phyloP scores from a whole-genome alignment of 2,113 vertebrate species.

The Isurus oxyrinchus region DNA sequence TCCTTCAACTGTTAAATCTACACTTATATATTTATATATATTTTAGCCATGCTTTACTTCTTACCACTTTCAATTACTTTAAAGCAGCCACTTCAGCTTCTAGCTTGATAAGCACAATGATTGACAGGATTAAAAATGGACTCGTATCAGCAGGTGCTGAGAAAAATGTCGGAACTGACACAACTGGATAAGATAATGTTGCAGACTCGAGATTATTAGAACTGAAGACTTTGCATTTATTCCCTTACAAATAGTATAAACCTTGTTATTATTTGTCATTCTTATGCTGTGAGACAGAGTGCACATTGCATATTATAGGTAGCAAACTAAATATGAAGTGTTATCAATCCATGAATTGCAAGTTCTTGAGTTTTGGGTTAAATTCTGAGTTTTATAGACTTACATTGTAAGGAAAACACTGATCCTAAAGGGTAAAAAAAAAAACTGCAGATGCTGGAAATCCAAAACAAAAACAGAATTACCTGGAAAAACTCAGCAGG shows the following conservation, averaged over 20 bases:
- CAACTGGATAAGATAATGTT: background rate
- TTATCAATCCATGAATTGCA: background rate
- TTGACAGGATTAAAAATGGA: background rate
- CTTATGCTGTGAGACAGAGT: background rate
- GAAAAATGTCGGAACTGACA: background rate
- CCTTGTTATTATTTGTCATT: conserved; percentile 1
- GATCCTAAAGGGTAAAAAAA: background rate
- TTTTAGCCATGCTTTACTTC: background rate
- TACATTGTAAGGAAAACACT: background rate
- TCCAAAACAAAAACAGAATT: too few species aligned
- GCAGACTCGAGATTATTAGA: background rate
- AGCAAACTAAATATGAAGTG: background rate
- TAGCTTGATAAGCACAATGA: background rate
- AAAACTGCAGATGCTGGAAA: too few species aligned
- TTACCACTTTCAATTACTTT: background rate
- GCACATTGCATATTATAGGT: background rate
- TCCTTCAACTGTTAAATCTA: background rate
- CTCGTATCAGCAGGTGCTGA: background rate
- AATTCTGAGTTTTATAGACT: background rate
- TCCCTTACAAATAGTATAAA: background rate
- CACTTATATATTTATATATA: background rate
- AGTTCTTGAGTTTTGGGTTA: background rate
- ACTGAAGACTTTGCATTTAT: background rate
- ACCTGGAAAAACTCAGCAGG: too few species aligned
- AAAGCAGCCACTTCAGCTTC: background rate